These are phyloP conservation scores for Stratiomys singularior DNA, from an alignment of 2,888 invertebrate genomes.

Conservation along the genomic window DNA sequence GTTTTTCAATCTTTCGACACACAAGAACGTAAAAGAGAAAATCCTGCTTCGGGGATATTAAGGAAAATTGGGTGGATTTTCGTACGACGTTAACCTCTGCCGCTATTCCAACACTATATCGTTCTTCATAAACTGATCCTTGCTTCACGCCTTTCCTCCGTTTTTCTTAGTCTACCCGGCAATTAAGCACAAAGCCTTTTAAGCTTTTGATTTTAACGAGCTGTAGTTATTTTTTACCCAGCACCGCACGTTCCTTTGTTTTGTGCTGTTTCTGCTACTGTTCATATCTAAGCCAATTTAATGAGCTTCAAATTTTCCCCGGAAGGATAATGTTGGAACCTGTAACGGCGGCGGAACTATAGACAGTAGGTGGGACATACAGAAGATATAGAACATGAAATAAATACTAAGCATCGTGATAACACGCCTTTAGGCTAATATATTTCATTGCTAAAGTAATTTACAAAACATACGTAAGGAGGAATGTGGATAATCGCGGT, in stretches of 20 bases:
- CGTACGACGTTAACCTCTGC: too few species aligned
- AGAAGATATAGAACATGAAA: background rate
- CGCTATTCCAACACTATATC: too few species aligned
- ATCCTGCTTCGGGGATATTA: too few species aligned
- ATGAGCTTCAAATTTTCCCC: slow-evolving; percentile 15
- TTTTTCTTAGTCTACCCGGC: background rate
- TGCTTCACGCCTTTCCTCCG: too few species aligned
- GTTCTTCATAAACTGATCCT: too few species aligned
- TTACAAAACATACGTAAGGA: slow-evolving; percentile 9
- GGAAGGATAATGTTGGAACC: background rate
- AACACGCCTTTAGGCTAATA: slow-evolving; percentile 7
- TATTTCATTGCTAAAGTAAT: slow-evolving; percentile 23
- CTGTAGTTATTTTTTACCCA: background rate
- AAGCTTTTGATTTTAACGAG: slow-evolving; percentile 21
- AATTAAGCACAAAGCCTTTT: slow-evolving; percentile 8
- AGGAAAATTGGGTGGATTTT: too few species aligned
- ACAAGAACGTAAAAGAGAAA: too few species aligned
- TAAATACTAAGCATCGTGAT: background rate
- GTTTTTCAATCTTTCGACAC: too few species aligned
- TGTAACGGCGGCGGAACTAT: too few species aligned
- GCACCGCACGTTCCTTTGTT: background rate
- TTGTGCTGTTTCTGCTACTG: background rate
- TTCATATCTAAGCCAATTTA: slow-evolving; percentile 4
- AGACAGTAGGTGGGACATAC: too few species aligned
- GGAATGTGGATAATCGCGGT: background rate